Evolutionary conservation across 2,888 invertebrate genomes (phyloP), one percentile per base, ranked within the genome.

Genomic region (Drosophila pegasa): DNA sequence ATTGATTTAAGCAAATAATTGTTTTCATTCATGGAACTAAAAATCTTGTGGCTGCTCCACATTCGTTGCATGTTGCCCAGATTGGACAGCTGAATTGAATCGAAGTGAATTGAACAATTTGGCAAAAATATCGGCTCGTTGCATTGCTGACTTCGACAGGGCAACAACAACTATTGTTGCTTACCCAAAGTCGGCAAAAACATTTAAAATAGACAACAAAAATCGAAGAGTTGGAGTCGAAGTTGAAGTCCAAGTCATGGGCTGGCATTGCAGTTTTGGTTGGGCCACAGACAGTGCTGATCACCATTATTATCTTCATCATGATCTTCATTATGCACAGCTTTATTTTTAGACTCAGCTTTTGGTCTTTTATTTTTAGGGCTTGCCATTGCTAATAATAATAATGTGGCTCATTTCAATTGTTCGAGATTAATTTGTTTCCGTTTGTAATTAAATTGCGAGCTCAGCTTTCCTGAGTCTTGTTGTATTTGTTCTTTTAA

Each of bases 381-480:
- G 65, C 57, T 66, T 48, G 51, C 35, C 62, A 22, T 40, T 52
- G 70, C 67, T 72, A 85, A 83, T 83, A 85, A 75, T 72, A 85
- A 83, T 83, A 85, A 75, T 74, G 71, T 71, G 74, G 78, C 77
- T 79, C 71, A 70, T 76, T 87, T 79, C 77, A 80, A 79, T 80
- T 84, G 85, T 76, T 70, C 55, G 48, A 80, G 80, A 80, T 88
- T 78, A 79, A 81, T 79, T 75, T 75, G 77, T 87, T 88, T 88
- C 89, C 85, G 87, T 84, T 86, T 68, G 74, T 73, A 79, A 88
- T 87, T 87, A 74, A 86, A 75, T 68, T 56, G 65, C 61, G 38
- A 70, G 47, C 43, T 62, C 64, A 31, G 60, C 64, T 65, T 47
- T 47, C 50, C 58, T 50, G 51, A 38, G 52, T 71, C 69, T 59